These are phyloP conservation scores for Bos taurus DNA, from an alignment of 2,113 vertebrate genomes.

Conservation along the genomic window DNA sequence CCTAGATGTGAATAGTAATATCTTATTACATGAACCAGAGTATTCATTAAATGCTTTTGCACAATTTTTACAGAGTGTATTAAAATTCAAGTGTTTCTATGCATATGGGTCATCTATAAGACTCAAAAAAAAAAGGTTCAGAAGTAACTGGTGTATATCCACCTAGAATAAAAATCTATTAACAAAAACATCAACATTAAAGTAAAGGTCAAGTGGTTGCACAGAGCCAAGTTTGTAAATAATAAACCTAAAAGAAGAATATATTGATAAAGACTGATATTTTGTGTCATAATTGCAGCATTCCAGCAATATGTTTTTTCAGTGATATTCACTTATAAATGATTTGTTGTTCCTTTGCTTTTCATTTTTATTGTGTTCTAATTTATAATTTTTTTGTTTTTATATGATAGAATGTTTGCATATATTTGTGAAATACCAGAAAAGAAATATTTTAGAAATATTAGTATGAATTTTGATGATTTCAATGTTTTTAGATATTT, in stretches of 20 bases:
- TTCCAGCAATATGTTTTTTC: background rate
- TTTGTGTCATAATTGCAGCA: background rate
- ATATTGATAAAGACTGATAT: background rate
- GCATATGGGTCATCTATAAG: slow-evolving; percentile 62
- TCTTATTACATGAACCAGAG: slow-evolving; percentile 67
- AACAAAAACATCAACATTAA: slow-evolving; percentile 10
- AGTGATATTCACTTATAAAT: background rate
- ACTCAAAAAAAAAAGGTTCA: slow-evolving; percentile 43
- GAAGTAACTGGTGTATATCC: slow-evolving; percentile 23
- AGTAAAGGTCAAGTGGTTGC: slow-evolving; percentile 8
- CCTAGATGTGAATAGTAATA: slow-evolving; percentile 75
- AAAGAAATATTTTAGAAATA: background rate
- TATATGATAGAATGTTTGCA: background rate
- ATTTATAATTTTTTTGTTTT: background rate
- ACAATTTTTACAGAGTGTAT: slow-evolving; percentile 61
- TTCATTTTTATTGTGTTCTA: background rate
- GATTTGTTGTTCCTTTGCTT: background rate
- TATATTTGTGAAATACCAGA: background rate
- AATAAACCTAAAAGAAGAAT: background rate
- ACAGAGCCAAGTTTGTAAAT: background rate
- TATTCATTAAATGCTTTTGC: slow-evolving; percentile 73
- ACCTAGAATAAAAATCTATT: slow-evolving; percentile 46
- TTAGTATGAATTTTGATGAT: background rate
- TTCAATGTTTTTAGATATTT: background rate
- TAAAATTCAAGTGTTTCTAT: slow-evolving; percentile 61